These are phyloP conservation scores for Equus przewalskii DNA, from an alignment of 2,113 vertebrate species.

Conservation along the genomic window DNA sequence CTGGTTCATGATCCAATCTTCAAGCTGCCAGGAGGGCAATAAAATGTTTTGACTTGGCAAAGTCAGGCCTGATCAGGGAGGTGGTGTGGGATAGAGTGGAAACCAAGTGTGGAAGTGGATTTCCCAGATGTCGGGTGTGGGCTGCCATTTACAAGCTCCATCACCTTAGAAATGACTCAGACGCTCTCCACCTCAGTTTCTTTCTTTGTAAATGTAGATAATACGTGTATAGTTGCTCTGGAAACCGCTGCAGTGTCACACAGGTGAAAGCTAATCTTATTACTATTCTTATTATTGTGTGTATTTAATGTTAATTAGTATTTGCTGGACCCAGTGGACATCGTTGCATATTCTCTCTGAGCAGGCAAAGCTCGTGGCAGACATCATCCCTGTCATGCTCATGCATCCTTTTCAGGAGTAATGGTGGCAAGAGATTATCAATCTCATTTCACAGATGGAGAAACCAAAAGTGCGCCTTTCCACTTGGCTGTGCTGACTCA, in stretches of 20 bases:
- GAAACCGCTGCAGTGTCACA: not conserved
- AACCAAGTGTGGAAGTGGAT: accelerated
- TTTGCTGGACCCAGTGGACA: not conserved
- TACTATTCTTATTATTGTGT: not conserved
- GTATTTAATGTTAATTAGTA: not conserved
- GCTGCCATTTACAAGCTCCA: not conserved
- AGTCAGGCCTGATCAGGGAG: not conserved
- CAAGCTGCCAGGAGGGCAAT: not conserved
- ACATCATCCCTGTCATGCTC: not conserved
- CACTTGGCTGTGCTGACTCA: constrained; percentile 2
- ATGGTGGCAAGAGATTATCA: not conserved
- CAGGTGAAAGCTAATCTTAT: no score
- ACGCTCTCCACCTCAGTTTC: not conserved
- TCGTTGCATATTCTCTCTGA: not conserved
- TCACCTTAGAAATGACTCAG: not conserved
- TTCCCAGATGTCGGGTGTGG: accelerated
- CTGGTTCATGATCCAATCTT: not conserved
- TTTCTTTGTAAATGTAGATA: not conserved
- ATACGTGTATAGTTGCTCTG: accelerated
- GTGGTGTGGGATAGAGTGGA: no score
- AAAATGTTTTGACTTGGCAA: not conserved
- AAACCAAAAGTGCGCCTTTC: not conserved
- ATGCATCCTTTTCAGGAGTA: not conserved
- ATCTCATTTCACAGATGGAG: constrained; percentile 29
- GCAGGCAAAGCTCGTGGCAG: not conserved